Evolutionary conservation across 1,140 invertebrate genomes (phyloP).

Genomic region (Panagrolaimus sp.): DNA sequence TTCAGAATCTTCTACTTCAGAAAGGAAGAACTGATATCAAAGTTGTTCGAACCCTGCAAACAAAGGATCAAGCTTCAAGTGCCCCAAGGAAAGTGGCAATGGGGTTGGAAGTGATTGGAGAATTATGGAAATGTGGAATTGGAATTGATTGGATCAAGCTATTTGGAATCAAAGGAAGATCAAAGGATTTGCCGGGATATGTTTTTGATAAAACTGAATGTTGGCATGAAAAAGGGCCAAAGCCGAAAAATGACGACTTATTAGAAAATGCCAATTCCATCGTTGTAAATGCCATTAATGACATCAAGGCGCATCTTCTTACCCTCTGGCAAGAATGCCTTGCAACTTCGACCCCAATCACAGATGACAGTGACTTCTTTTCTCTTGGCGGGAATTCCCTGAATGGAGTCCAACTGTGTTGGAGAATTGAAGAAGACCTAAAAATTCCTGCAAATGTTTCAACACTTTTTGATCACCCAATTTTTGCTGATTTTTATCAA

Average conservation of each 20-base stretch:
- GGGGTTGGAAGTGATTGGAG: neutral
- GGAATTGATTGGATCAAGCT: too few species aligned
- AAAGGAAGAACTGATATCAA: neutral
- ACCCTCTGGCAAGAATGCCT: neutral
- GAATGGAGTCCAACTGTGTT: constrained; percentile 44
- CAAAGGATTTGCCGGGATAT: too few species aligned
- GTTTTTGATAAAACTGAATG: neutral
- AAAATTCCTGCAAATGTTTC: constrained; percentile 16
- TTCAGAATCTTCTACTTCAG: constrained; percentile 23
- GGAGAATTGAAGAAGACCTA: constrained; percentile 35
- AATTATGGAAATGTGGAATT: neutral
- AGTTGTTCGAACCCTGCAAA: constrained; percentile 1
- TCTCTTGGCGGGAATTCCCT: constrained; percentile 48
- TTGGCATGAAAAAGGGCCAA: neutral
- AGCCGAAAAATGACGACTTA: too few species aligned
- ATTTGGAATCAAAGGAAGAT: too few species aligned
- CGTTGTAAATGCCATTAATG: neutral
- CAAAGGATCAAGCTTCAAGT: neutral
- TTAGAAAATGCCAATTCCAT: neutral
- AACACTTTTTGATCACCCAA: constrained; percentile 37
- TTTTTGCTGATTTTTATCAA: constrained; percentile 25
- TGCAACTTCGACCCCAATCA: neutral
- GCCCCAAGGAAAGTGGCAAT: neutral
- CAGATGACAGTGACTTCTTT: constrained; percentile 40
- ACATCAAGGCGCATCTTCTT: neutral